phyloP scores from a whole-genome alignment of 2,113 vertebrate genomes.

The Donacobius atricapilla region DNA sequence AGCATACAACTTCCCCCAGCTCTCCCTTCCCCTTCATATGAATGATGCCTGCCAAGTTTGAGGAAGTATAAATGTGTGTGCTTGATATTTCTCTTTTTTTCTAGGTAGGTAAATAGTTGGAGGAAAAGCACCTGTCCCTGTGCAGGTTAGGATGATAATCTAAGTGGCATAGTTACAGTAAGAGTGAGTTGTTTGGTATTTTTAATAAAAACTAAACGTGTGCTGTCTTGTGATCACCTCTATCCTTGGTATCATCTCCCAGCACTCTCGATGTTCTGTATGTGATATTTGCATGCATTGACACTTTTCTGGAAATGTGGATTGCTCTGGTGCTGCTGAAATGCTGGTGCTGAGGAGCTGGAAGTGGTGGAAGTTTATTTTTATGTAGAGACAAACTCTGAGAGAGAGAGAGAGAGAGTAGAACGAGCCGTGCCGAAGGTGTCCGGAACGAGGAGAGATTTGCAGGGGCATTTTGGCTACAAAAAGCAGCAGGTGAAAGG shows the following conservation, averaged over 20 bases:
- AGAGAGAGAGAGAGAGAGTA: not conserved
- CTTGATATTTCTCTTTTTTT: constrained; percentile 50
- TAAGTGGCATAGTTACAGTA: constrained; percentile 59
- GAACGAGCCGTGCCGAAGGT: not conserved
- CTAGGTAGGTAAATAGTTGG: constrained; percentile 48
- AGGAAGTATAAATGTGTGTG: constrained; percentile 49
- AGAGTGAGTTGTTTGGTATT: constrained; percentile 55
- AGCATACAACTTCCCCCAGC: not conserved
- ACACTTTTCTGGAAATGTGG: constrained; percentile 35
- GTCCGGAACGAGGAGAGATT: not conserved
- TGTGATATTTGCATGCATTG: constrained; percentile 56
- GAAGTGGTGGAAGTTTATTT: constrained; percentile 11
- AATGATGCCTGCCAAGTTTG: constrained; percentile 21
- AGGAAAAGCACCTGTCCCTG: constrained; percentile 11
- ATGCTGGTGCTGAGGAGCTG: constrained; percentile 26
- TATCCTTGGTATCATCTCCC: constrained; percentile 4
- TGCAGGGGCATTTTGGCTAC: not conserved
- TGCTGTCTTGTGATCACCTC: constrained; percentile 58
- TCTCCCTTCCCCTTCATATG: not conserved
- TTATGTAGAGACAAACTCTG: not conserved
- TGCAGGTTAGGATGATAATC: constrained; percentile 35
- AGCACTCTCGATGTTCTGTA: constrained; percentile 28
- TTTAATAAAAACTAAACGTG: constrained; percentile 54
- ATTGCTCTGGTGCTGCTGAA: not conserved
- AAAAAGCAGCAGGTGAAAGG: not conserved